These are phyloP conservation scores for Anseranas semipalmata DNA, from an alignment of 2,113 vertebrate species.

Conservation along the genomic window DNA sequence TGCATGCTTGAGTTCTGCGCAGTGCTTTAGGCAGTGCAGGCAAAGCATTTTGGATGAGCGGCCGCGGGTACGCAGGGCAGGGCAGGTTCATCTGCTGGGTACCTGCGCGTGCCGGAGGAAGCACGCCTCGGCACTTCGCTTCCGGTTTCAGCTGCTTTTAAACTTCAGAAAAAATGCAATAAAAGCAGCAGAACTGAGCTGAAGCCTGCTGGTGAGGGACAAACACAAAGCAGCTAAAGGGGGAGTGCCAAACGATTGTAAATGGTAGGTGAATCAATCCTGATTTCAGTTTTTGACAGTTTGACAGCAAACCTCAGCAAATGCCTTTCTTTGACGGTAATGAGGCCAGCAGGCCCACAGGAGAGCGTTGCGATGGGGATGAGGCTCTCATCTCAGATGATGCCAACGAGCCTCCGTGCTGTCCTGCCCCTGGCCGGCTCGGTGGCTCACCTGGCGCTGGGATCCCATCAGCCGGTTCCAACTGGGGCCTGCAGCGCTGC, in stretches of 20 bases:
- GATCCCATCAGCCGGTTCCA: not conserved
- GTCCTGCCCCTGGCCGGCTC: not conserved
- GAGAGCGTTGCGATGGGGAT: not conserved
- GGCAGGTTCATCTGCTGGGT: not conserved
- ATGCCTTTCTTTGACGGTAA: not conserved
- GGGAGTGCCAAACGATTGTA: not conserved
- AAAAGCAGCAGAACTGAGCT: not conserved
- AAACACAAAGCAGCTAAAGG: not conserved
- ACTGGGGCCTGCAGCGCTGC: not conserved
- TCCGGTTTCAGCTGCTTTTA: not conserved
- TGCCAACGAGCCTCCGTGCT: rapidly evolving
- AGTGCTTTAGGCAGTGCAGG: rapidly evolving
- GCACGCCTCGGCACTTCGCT: not conserved
- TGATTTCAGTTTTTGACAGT: not conserved
- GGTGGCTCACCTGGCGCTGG: not conserved
- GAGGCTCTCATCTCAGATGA: not conserved
- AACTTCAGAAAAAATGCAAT: not conserved
- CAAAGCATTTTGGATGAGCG: rapidly evolving
- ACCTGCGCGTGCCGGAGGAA: rapidly evolving
- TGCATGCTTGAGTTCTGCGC: rapidly evolving
- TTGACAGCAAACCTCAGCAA: not conserved
- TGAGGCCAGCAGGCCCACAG: not conserved
- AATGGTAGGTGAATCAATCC: not conserved
- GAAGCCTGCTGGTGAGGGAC: rapidly evolving
- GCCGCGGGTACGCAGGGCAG: not conserved